A percentile compares a stretch with the other conserved stretches of the same genome.
Conservation (phyloP, 2,113 vertebrate species). For the Stigmatopora nigra region DNA sequence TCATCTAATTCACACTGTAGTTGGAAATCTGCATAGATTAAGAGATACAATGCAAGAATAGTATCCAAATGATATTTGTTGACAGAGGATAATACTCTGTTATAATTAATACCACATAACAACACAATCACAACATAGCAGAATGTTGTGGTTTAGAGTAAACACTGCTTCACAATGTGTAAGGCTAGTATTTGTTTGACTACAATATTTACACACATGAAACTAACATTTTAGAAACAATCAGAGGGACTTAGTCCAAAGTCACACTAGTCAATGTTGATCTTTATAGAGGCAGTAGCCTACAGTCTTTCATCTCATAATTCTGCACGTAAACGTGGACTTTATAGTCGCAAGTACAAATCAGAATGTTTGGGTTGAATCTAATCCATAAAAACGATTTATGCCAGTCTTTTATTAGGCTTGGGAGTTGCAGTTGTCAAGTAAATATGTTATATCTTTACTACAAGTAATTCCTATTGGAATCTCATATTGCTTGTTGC, state of each 20-base stretch:
- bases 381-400: neutral
- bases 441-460: conserved; percentile 11
- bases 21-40: neutral
- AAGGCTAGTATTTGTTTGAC: too few species aligned
- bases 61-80: neutral
- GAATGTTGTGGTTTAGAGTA: too few species aligned
- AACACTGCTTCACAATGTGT: too few species aligned
- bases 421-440: conserved; percentile 49
- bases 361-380: neutral
- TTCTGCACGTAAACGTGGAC: neutral
- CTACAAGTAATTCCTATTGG: neutral
- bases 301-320: neutral
- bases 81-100: neutral
- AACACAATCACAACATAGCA: too few species aligned
- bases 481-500: neutral
- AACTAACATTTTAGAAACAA: too few species aligned
- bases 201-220: too few species aligned
- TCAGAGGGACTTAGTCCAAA: neutral
- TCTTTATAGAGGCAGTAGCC: neutral
- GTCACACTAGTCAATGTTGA: neutral
- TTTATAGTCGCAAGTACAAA: neutral
- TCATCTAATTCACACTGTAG: neutral
- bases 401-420: neutral
- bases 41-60: neutral
- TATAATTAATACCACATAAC: neutral